These are phyloP conservation scores for Nestor notabilis DNA, from an alignment of 2,113 vertebrate species.

Conservation along the genomic window DNA sequence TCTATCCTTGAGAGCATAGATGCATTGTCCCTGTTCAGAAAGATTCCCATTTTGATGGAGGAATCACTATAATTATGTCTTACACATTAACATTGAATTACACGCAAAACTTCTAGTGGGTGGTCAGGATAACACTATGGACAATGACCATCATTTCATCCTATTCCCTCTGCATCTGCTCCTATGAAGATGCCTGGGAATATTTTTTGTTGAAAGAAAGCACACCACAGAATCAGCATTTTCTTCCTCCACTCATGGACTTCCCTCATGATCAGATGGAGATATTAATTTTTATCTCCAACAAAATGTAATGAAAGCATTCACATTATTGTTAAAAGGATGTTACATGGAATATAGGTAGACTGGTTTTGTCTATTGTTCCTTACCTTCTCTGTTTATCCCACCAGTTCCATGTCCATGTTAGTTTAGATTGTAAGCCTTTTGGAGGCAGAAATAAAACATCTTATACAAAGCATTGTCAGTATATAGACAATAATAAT, in stretches of 20 bases:
- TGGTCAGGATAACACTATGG: background rate
- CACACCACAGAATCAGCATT: background rate
- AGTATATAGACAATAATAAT: background rate
- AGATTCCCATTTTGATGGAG: background rate
- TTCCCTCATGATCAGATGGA: background rate
- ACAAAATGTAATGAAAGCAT: background rate
- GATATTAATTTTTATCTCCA: background rate
- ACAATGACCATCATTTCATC: background rate
- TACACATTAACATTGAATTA: background rate
- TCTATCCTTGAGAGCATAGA: background rate
- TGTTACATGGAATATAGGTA: background rate
- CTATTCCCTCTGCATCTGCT: background rate
- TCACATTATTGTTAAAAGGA: background rate
- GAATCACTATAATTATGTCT: background rate
- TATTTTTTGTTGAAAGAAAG: background rate
- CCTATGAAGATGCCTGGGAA: background rate
- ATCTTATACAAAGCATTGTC: background rate
- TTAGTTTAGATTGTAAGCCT: background rate
- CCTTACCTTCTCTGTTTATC: background rate
- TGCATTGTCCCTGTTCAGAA: background rate
- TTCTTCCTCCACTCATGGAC: background rate
- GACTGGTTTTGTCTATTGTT: background rate
- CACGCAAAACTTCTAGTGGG: background rate
- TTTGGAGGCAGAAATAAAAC: background rate
- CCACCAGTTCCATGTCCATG: background rate